Evolutionary conservation across 30 jellyfish, hydroid and myxozoan genomes (phyloP).

Genomic region (Aurelia sp.): DNA sequence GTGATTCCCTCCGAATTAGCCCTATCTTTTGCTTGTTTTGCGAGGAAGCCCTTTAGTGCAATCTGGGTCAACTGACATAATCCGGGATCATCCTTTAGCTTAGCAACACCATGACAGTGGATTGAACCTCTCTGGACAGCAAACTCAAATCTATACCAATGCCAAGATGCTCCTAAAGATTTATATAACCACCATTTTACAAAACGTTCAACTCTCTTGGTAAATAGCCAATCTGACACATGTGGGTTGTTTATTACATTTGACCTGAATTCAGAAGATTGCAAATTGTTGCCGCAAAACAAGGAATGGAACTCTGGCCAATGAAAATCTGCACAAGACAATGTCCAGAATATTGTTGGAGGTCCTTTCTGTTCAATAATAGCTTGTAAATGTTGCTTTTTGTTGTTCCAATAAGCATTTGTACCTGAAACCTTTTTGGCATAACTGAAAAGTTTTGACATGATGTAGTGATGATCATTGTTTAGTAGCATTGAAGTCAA

Average conservation of each 20-base stretch:
- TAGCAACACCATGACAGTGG: background rate
- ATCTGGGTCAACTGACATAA: background rate
- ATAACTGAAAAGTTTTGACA: conserved; percentile 14
- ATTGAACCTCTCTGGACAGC: background rate
- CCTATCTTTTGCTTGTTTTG: background rate
- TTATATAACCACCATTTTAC: conserved; percentile 47
- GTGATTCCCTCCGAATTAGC: background rate
- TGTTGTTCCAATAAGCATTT: conserved; percentile 25
- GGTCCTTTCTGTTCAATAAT: conserved; percentile 20
- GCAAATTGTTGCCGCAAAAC: background rate
- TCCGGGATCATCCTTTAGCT: background rate
- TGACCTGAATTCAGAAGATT: background rate
- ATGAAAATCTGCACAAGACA: conserved; percentile 36
- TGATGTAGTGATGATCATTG: background rate
- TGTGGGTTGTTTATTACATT: conserved; percentile 7
- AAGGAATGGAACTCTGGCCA: too few species aligned
- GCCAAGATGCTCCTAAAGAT: conserved; percentile 35
- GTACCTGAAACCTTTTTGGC: conserved; percentile 35
- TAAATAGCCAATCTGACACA: conserved; percentile 25
- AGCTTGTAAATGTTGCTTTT: conserved; percentile 27
- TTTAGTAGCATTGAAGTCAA: conserved; percentile 10
- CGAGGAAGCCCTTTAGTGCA: background rate
- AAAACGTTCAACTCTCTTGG: conserved; percentile 19
- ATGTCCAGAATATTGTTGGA: conserved; percentile 34
- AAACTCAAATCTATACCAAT: conserved; percentile 15